Percentiles rank a stretch among this genome's conserved stretches.
Conservation (phyloP, 2,113 vertebrate species). For the Hemibagrus wyckioides region DNA sequence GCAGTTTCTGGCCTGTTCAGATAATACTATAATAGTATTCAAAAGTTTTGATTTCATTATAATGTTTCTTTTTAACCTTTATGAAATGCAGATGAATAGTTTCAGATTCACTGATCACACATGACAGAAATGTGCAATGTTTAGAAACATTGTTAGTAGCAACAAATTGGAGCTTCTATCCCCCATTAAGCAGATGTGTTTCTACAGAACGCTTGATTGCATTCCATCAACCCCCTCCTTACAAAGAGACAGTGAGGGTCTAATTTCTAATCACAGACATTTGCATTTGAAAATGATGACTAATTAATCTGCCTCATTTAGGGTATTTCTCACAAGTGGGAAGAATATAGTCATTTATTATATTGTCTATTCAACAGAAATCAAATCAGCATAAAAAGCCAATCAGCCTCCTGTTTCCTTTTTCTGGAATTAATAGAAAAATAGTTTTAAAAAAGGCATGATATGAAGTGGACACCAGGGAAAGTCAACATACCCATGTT, state of each 20-base stretch:
- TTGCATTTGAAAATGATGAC: slow-evolving; percentile 54
- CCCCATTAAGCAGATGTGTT: slow-evolving; percentile 49
- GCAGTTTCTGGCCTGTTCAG: background rate
- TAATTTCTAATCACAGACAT: slow-evolving; percentile 49
- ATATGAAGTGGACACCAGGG: background rate
- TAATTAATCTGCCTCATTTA: slow-evolving; percentile 52
- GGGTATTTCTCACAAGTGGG: slow-evolving; percentile 35
- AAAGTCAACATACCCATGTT: background rate
- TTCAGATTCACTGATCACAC: background rate
- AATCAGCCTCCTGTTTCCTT: slow-evolving; percentile 28
- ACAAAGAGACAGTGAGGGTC: slow-evolving; percentile 12
- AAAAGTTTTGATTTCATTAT: background rate
- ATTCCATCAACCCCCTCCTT: slow-evolving; percentile 46
- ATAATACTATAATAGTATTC: background rate
- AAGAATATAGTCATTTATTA: slow-evolving; percentile 47
- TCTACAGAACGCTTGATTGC: slow-evolving; percentile 49
- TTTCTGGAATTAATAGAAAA: slow-evolving; percentile 7
- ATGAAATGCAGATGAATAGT: background rate
- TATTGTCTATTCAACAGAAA: slow-evolving; percentile 37
- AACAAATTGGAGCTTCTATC: slow-evolving; percentile 44
- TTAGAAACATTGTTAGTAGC: slow-evolving; percentile 42
- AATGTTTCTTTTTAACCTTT: background rate
- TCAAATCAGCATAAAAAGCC: slow-evolving; percentile 32
- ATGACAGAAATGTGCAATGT: slow-evolving; percentile 31
- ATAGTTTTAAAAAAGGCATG: background rate